Base-by-base conservation (phyloP, 2,797 vertebrate genomes). In the Tokudaia tokunoshimensis region DNA sequence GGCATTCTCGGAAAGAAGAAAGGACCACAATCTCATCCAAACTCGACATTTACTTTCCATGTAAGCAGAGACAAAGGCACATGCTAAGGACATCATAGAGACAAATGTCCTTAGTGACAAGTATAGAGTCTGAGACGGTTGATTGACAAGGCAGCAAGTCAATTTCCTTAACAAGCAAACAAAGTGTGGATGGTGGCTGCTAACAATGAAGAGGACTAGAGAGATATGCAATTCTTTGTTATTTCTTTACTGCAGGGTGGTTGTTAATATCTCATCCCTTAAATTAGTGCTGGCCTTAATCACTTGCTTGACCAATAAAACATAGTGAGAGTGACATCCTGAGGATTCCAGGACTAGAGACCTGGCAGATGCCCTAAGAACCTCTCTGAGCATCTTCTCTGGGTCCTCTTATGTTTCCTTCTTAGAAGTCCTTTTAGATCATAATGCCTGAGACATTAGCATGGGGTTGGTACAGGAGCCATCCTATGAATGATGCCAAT, bases 161-260 rank as follows among this genome's bases (percentile, higher is more conserved):
- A 47, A 37, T 93, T 92, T 94, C 87, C 78, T 95, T 70, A 89
- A 82, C 50, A 84, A 74, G 41, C 78, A 96, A 41, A 86, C 7
- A 55, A 41, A 88, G 52, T 59, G 3, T 17, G 0, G 44, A 31
- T 17, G 12, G n/a, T 3, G 19, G 37, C 41, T 61, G 79, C 19
- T 87, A 63, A 13, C 74, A 70, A 92, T 80, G 55, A 72, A 89
- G 92, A 92, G 44, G 12, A 91, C 41, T 52, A 14, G 61, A 84
- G 41, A 89, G 67, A 76, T 47, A 31, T 3, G 86, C 65, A 52
- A 89, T 65, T 90, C 52, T 82, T 76, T 91, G 24, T 10, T 57
- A 12, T 78, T 92, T 82, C 67, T 89, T 92, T 44, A 81, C 2
- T n/a, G 24, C 44, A 29, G 15, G 17, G 26, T 75, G 19, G 61